These are phyloP conservation scores for Pogonus chalceus DNA, from an alignment of 1,140 invertebrate genomes.

Conservation along the genomic window DNA sequence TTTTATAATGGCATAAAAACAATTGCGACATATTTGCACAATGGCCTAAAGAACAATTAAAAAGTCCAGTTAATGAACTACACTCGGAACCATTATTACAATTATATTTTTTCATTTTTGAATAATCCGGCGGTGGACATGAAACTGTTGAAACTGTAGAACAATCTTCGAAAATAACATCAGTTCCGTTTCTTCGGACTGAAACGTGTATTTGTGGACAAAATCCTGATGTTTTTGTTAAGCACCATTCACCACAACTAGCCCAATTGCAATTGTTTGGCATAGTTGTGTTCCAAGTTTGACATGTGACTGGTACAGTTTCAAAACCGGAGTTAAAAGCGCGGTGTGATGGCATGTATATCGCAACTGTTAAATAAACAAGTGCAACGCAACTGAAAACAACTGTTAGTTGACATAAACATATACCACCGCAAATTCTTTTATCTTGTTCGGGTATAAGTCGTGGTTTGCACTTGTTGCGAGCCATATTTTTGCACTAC, in stretches of 20 bases:
- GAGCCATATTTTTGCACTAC: conserved; percentile 13
- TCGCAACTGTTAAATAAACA: conserved; percentile 79
- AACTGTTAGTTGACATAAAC: conserved; percentile 81
- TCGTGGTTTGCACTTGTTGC: conserved; percentile 31
- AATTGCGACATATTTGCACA: conserved; percentile 80
- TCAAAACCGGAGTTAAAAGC: conserved; percentile 74
- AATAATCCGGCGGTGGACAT: conserved; percentile 40
- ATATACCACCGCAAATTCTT: conserved; percentile 80
- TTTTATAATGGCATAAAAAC: conserved; percentile 75
- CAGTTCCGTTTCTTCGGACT: conserved; percentile 68
- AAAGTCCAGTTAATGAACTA: conserved; percentile 69
- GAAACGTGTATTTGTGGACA: conserved; percentile 83
- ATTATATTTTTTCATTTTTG: conserved; percentile 50
- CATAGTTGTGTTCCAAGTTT: conserved; percentile 67
- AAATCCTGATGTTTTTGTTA: conserved; percentile 77
- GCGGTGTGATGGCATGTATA: conserved; percentile 74
- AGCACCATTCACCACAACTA: conserved; percentile 83
- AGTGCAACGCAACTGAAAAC: conserved; percentile 77
- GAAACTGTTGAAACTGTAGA: conserved; percentile 71
- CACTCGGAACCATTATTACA: conserved; percentile 81
- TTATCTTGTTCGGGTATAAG: conserved; percentile 76
- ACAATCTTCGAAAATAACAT: conserved; percentile 64
- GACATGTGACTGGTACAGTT: conserved; percentile 77
- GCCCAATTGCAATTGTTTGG: conserved; percentile 76
- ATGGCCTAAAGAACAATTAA: conserved; percentile 70